These are phyloP conservation scores for Drosophila novamexicana DNA, from an alignment of 1,140 invertebrate species.

Conservation along the genomic window DNA sequence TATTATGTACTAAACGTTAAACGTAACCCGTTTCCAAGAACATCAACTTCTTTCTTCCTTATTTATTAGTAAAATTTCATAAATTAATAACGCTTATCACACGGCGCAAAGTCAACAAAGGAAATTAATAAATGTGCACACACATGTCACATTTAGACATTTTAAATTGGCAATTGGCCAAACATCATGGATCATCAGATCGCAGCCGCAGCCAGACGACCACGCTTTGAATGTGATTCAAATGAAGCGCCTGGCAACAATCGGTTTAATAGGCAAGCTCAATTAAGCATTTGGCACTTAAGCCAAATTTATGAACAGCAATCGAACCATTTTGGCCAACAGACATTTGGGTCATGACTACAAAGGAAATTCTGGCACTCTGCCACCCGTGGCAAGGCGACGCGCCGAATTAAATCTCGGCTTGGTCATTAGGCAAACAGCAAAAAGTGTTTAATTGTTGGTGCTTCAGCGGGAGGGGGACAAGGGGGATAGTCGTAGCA, in stretches of 20 bases:
- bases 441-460: conserved; percentile 70
- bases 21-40: not conserved
- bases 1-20: too few species aligned
- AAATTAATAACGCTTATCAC: conserved; percentile 37
- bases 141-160: conserved; percentile 4
- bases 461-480: conserved; percentile 17
- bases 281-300: conserved; percentile 71
- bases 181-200: conserved; percentile 5
- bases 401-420: conserved; percentile 12
- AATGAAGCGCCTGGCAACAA: conserved; percentile 42
- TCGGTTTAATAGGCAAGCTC: conserved; percentile 54
- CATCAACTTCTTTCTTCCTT: not conserved
- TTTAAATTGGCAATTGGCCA: conserved; percentile 16
- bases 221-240: conserved; percentile 37
- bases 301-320: conserved; percentile 48
- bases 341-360: conserved; percentile 72
- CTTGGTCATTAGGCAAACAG: conserved; percentile 51
- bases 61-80: conserved; percentile 5
- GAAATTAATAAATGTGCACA: conserved; percentile 20
- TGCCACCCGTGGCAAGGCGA: conserved; percentile 20
- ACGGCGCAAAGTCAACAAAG: conserved; percentile 10
- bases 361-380: conserved; percentile 58
- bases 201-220: conserved; percentile 10
- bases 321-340: conserved; percentile 49
- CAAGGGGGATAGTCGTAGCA: conserved; percentile 4